These are phyloP conservation scores for Talpa occidentalis DNA, from an alignment of 2,113 vertebrate genomes.

Conservation along the genomic window DNA sequence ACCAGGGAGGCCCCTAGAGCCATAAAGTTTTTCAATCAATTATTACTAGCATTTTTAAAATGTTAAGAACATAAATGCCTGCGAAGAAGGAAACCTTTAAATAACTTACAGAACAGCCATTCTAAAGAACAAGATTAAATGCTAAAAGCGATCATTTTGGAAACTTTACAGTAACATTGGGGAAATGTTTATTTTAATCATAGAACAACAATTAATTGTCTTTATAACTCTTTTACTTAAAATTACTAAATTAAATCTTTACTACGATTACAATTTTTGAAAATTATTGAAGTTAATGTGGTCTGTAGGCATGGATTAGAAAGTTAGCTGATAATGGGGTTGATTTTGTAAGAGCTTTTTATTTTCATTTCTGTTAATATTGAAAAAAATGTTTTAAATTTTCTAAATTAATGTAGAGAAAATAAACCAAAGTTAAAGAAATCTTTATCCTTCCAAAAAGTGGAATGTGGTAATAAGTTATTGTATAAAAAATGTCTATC, in stretches of 20 bases:
- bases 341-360: constrained; percentile 34
- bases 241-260: constrained; percentile 19
- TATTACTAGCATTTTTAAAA: constrained; percentile 34
- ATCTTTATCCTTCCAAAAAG: background rate
- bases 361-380: constrained; percentile 41
- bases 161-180: background rate
- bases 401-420: constrained; percentile 2
- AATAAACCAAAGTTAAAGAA: background rate
- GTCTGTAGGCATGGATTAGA: background rate
- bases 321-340: background rate
- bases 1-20: no score
- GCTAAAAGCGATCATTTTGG: constrained; percentile 6
- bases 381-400: constrained; percentile 15
- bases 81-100: constrained; percentile 1
- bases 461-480: background rate
- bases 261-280: background rate
- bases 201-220: background rate
- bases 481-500: background rate
- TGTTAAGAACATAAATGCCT: background rate
- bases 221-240: constrained; percentile 18
- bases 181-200: constrained; percentile 12
- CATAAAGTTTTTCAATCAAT: constrained; percentile 36
- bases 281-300: background rate
- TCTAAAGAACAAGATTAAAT: background rate
- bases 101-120: background rate